phyloP scores from a whole-genome alignment of 2,888 invertebrate genomes.

The Gisinianus flammeolus region DNA sequence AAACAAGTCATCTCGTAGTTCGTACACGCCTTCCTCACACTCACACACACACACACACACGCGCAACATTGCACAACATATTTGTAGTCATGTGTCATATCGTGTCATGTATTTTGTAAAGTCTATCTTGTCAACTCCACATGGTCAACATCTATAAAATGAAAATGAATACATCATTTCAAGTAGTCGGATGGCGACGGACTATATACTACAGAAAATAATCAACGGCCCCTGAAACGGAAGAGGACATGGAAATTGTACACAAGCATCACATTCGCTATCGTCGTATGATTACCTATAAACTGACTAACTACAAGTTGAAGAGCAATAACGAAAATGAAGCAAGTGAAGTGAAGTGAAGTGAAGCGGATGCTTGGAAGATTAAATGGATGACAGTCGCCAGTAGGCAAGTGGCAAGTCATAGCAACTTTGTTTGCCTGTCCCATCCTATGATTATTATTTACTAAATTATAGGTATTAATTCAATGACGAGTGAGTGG shows the following conservation, averaged over 20 bases:
- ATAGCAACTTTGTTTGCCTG: not conserved
- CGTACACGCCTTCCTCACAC: too few species aligned
- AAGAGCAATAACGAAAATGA: too few species aligned
- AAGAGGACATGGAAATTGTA: not conserved
- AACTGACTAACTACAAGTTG: not conserved
- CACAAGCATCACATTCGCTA: not conserved
- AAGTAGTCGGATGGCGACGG: not conserved
- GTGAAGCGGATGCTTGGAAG: conserved; percentile 22
- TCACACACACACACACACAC: too few species aligned
- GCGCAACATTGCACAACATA: too few species aligned
- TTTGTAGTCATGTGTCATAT: not conserved
- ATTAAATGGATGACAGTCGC: conserved; percentile 14
- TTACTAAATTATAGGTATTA: not conserved
- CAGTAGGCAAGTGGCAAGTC: not conserved
- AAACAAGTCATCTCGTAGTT: too few species aligned
- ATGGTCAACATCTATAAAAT: not conserved
- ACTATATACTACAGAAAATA: not conserved
- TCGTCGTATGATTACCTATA: not conserved
- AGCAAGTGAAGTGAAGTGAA: too few species aligned
- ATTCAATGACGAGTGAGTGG: not conserved
- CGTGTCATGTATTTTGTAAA: not conserved
- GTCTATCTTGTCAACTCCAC: not conserved
- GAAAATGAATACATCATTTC: not conserved
- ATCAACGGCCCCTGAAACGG: not conserved
- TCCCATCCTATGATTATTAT: not conserved